A percentile compares a stretch with the other conserved stretches of the same genome.
These are phyloP conservation scores for Ceratoteleas bidentatus DNA, from an alignment of 1,140 invertebrate species.

Conservation along the genomic window DNA sequence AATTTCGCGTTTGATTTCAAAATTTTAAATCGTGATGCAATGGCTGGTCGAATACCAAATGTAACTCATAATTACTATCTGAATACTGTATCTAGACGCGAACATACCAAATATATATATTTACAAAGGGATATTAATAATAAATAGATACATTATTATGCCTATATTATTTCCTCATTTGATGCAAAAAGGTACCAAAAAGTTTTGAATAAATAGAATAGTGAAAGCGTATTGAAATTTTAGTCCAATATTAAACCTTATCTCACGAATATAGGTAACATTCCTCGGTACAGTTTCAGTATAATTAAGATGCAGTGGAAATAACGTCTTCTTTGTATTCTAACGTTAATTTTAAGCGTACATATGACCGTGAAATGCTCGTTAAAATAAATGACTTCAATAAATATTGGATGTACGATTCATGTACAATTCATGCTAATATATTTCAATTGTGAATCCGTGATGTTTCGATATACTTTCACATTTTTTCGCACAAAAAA, in stretches of 20 bases:
- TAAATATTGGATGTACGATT: background rate
- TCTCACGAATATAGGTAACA: background rate
- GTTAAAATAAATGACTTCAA: background rate
- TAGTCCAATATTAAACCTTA: too few species aligned
- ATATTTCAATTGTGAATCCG: background rate
- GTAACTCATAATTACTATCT: background rate
- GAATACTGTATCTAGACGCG: background rate
- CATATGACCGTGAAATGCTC: background rate
- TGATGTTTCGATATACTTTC: background rate
- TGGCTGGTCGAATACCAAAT: background rate
- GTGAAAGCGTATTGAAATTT: too few species aligned
- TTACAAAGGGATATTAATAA: too few species aligned
- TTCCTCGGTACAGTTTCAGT: background rate
- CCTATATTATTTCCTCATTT: too few species aligned
- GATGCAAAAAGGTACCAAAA: too few species aligned
- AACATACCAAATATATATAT: too few species aligned
- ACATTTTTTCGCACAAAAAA: too few species aligned
- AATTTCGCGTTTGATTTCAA: slow-evolving; percentile 5
- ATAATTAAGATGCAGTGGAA: background rate
- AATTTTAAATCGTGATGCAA: slow-evolving; percentile 10
- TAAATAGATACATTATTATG: too few species aligned
- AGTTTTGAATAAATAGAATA: too few species aligned
- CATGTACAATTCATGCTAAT: background rate
- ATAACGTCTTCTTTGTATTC: background rate
- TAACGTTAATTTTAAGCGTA: background rate